Conservation (phyloP, 2,113 vertebrate genomes). For the Cryptotis parvus region DNA sequence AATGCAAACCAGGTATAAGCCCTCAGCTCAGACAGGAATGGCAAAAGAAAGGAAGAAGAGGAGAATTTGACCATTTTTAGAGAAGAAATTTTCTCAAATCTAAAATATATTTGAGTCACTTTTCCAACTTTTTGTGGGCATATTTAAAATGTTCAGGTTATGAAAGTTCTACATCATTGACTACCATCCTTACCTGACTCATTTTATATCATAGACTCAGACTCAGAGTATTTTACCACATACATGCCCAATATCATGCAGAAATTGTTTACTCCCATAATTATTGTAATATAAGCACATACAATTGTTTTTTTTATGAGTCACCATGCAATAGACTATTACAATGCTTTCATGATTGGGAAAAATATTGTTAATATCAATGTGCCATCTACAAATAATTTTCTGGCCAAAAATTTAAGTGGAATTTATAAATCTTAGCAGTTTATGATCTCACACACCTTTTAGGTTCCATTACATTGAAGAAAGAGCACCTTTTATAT, state of each 20-base stretch:
- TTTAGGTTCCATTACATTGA: conserved; percentile 13
- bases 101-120: conserved; percentile 7
- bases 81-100: conserved; percentile 1
- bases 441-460: background rate
- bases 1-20: too few species aligned
- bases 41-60: too few species aligned
- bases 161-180: conserved; percentile 9
- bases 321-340: too few species aligned
- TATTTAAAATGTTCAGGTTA: conserved; percentile 12
- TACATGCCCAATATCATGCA: background rate
- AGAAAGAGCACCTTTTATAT: background rate
- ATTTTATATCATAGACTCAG: background rate
- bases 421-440: background rate
- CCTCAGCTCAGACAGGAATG: too few species aligned
- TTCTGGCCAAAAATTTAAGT: background rate
- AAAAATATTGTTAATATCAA: conserved; percentile 21
- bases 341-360: too few species aligned
- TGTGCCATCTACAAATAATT: background rate
- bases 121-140: conserved; percentile 9
- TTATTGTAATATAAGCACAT: background rate
- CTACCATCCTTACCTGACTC: background rate
- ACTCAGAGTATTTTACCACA: background rate
- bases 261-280: background rate
- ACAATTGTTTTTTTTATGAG: too few species aligned
- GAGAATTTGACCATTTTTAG: background rate